Conservation (phyloP, 2,113 vertebrate genomes). For the Thunnus maccoyii region DNA sequence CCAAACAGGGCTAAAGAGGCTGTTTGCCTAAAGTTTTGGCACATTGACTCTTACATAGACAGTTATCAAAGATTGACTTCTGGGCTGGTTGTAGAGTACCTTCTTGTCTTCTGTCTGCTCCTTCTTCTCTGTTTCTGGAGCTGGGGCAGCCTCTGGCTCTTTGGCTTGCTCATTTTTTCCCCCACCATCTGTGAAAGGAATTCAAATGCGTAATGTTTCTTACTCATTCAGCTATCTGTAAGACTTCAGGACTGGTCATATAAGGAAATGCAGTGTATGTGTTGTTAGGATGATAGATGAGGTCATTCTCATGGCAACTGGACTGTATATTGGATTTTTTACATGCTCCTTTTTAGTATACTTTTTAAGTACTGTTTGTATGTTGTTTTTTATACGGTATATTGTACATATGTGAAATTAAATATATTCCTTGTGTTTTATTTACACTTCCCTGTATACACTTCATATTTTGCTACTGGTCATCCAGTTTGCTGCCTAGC, state of each 20-base stretch:
- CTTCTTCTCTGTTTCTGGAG: constrained; percentile 60
- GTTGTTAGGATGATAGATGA: neutral
- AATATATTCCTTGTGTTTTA: neutral
- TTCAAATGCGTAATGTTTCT: neutral
- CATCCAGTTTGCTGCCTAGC: neutral
- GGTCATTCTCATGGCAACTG: neutral
- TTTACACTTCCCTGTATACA: neutral
- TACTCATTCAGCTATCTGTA: neutral
- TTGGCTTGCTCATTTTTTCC: constrained; percentile 64
- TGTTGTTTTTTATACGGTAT: neutral
- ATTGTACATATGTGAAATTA: neutral
- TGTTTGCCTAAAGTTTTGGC: neutral
- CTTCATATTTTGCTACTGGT: neutral
- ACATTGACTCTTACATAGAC: constrained; percentile 67
- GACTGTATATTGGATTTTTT: neutral
- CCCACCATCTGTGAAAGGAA: constrained; percentile 57
- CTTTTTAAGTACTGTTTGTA: neutral
- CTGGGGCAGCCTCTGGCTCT: constrained; percentile 52
- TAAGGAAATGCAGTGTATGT: too few species aligned
- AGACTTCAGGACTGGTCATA: too few species aligned
- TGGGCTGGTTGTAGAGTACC: constrained; percentile 69
- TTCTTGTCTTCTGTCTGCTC: constrained; percentile 70
- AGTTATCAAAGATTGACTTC: constrained; percentile 76
- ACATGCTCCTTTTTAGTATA: neutral
- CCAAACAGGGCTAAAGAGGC: neutral